Conservation (phyloP, 2,113 vertebrate species). For the Sinocyclocheilus rhinocerous region DNA sequence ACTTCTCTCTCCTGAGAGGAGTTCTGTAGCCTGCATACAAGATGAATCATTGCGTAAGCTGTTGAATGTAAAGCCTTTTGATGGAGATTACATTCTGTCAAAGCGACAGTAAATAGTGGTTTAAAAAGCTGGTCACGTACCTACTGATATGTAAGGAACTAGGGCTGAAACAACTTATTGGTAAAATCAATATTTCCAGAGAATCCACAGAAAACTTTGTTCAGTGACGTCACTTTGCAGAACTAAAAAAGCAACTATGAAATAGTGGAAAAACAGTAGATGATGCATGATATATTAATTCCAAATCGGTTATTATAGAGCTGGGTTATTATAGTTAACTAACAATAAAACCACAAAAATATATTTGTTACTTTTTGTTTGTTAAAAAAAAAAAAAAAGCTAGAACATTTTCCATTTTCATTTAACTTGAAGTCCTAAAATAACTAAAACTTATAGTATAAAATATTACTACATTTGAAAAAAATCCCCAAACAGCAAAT, state of each 20-base stretch:
- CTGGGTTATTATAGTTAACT: background rate
- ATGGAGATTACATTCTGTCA: constrained; percentile 24
- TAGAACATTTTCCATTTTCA: background rate
- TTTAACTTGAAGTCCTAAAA: background rate
- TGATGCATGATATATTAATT: background rate
- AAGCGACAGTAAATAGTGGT: constrained; percentile 12
- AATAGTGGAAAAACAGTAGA: background rate
- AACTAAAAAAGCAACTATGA: background rate
- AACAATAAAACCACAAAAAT: background rate
- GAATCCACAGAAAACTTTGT: background rate
- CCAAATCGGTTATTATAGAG: background rate
- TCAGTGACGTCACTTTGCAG: background rate
- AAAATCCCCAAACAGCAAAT: background rate
- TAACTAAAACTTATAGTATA: background rate
- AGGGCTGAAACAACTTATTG: constrained; percentile 6
- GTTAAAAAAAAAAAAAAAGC: background rate
- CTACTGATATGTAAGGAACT: background rate
- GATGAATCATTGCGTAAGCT: constrained; percentile 3
- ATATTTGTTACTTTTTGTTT: no score
- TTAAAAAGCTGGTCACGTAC: background rate
- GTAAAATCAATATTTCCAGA: background rate
- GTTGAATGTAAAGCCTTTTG: constrained; percentile 32
- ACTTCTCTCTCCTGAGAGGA: background rate
- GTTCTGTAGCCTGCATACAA: constrained; percentile 2
- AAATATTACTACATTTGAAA: background rate